Evolutionary conservation across 37 sponge, comb jelly and placozoan genomes (phyloP), one percentile per base, ranked within the genome.

Genomic region (Bolinopsis microptera): DNA sequence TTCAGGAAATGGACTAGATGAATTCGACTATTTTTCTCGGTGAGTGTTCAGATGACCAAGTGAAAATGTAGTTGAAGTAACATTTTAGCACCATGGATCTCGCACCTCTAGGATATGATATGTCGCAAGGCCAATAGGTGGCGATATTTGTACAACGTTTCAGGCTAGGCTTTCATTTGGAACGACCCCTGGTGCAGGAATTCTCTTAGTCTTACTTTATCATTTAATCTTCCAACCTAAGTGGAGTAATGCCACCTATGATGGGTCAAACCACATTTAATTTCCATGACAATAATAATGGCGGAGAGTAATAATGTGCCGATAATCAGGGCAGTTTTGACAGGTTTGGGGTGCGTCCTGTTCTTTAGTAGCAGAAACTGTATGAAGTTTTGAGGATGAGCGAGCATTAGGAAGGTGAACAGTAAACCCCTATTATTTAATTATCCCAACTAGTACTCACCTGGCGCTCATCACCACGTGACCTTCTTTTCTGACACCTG

Each of bases 381-480:
- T 48, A 48, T 48, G 61, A 48, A 48, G 61, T 48, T 48, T 48
- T 70, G 30, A 70, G 25, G 74, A 70, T 70, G 25, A 70, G 1
- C 74, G 74, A 26, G 25, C 28, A 26, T 28, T 26, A 70, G 74
- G 74, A 70, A 70, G 74, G 30, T 70, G 74, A 70, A 70, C 74
- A 70, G 30, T 70, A 70, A 70, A 70, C 74, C 25, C 74, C 30
- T 5, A 70, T 70, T 70, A 70, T 70, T 70, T 70, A 26, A 70
- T 70, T 70, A 70, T 70, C 25, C 61, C 5, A 48, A 48, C 61
- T 48, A 48, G 61, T 48, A 48, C 61, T 48, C 61, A 48, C 61
- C 61, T 48, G 61, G 61, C 13, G 61, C 61, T 48, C 9, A 13
- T 48, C 5, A 5, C 61, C 61, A 48, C 61, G 61, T 48, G 61